Evolutionary conservation across 1,140 invertebrate species (phyloP), one percentile per base, ranked within the genome.

Genomic region (Bombus impatiens): DNA sequence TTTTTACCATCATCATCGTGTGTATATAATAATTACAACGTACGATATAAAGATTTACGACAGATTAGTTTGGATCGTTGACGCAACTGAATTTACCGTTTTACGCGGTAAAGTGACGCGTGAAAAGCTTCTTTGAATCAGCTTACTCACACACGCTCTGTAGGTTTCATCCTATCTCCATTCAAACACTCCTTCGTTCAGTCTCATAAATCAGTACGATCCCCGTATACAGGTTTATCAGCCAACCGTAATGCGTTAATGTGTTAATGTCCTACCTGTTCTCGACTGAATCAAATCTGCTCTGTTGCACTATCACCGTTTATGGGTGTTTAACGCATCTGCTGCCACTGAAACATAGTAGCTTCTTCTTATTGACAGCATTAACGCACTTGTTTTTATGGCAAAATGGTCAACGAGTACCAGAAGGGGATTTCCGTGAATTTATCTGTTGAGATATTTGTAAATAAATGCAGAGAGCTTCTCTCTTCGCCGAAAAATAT

Each of bases 181-280:
- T 70, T 70, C 35, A 70, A 70, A 70, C 67, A 70, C 67, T 70
- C 35, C 67, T 70, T 37, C 35, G 32, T 70, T 70, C 32, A 37
- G 8, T 25, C 67, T 70, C 35, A 70, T 70, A 70, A 70, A 70
- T 70, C 67, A 70, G 35, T 22, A 1, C 32, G 67, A 18, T 12
- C 22, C 18, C 35, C 35, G 67, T 32, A 35, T 25, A 70, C 22
- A 70, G n/a, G 32, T 70, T 70, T 70, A 70, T 70, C 35, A 70
- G 67, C 35, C n/a, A 35, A 70, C 67, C 32, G 32, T 68, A 68
- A 68, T 15, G 32, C 6, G 67, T 70, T 68, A 68, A 68, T 22
- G 67, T 22, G 35, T 37, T 68, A 37, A 70, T 37, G 35, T 32
- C 3, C 35, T 9, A 37, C 35, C 37, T 4, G n/a, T 70, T 70